Evolutionary conservation across 2,888 invertebrate genomes (phyloP).

Genomic region (Caenorhabditis sp.): DNA sequence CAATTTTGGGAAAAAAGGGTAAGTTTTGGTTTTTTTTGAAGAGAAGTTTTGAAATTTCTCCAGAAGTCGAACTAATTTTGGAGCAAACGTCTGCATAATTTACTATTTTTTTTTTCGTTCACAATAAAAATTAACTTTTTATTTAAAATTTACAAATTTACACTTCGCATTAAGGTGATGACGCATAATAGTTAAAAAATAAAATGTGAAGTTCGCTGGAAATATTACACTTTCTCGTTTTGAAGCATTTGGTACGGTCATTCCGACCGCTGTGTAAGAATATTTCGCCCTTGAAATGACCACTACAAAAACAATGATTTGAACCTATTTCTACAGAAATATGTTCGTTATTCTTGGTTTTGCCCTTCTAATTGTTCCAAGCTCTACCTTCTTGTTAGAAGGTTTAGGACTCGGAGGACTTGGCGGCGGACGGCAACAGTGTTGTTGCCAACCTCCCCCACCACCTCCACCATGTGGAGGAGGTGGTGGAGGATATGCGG

Average conservation of each 20-base stretch:
- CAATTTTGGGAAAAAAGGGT: neutral
- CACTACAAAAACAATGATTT: slow-evolving; percentile 1
- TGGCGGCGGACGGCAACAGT: slow-evolving; percentile 26
- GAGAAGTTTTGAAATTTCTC: neutral
- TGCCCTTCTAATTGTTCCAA: slow-evolving; percentile 15
- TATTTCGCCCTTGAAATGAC: slow-evolving; percentile 11
- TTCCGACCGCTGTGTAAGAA: neutral
- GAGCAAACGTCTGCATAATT: neutral
- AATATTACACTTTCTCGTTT: neutral
- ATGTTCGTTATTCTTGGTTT: neutral
- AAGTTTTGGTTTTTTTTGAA: neutral
- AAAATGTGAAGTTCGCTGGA: neutral
- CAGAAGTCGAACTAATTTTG: neutral
- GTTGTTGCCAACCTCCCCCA: slow-evolving; percentile 39
- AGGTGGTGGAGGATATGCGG: slow-evolving; percentile 21
- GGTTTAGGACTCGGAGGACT: slow-evolving; percentile 27
- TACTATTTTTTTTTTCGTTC: no score
- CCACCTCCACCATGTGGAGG: slow-evolving; percentile 40
- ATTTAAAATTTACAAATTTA: no score
- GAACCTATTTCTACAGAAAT: no score
- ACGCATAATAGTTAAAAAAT: neutral
- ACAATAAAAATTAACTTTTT: no score
- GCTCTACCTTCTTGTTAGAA: slow-evolving; percentile 37
- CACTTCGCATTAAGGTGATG: neutral
- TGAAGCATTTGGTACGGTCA: neutral